Percentiles rank a stretch among this genome's conserved stretches.
Conservation (phyloP, 2,888 invertebrate genomes). For the Leptopilina drosophilae region DNA sequence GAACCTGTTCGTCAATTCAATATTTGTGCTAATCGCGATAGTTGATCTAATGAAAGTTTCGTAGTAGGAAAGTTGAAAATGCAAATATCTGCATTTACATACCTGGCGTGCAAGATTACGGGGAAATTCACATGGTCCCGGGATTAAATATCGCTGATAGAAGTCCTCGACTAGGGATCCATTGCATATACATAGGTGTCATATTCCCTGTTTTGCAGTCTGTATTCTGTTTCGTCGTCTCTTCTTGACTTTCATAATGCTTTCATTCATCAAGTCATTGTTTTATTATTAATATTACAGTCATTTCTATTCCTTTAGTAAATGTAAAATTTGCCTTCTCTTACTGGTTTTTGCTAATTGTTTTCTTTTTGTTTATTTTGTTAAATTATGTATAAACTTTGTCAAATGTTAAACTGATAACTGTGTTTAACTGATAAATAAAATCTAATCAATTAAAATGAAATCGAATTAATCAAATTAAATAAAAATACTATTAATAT, state of each 20-base stretch:
- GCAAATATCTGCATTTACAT: slow-evolving; percentile 43
- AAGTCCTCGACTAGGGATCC: slow-evolving; percentile 11
- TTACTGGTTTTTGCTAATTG: too few species aligned
- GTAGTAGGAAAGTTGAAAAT: slow-evolving; percentile 37
- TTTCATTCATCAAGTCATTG: not conserved
- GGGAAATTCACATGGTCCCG: slow-evolving; percentile 12
- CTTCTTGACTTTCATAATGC: not conserved
- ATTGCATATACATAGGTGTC: slow-evolving; percentile 15
- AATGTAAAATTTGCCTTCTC: too few species aligned
- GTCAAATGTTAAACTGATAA: too few species aligned
- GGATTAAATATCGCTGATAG: slow-evolving; percentile 35
- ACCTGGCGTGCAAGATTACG: slow-evolving; percentile 34
- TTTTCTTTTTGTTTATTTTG: too few species aligned
- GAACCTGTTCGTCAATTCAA: slow-evolving; percentile 4
- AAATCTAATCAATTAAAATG: too few species aligned
- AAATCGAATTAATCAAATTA: too few species aligned
- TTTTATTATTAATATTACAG: not conserved
- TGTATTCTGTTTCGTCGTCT: not conserved
- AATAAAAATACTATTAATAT: too few species aligned
- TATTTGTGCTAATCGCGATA: slow-evolving; percentile 1
- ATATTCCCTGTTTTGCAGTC: slow-evolving; percentile 5
- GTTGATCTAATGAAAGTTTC: slow-evolving; percentile 43
- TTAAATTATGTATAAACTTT: too few species aligned
- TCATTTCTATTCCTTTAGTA: not conserved
- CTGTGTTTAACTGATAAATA: too few species aligned